Base-by-base conservation (phyloP, 2,113 vertebrate genomes). In the Hirundichthys speculiger region DNA sequence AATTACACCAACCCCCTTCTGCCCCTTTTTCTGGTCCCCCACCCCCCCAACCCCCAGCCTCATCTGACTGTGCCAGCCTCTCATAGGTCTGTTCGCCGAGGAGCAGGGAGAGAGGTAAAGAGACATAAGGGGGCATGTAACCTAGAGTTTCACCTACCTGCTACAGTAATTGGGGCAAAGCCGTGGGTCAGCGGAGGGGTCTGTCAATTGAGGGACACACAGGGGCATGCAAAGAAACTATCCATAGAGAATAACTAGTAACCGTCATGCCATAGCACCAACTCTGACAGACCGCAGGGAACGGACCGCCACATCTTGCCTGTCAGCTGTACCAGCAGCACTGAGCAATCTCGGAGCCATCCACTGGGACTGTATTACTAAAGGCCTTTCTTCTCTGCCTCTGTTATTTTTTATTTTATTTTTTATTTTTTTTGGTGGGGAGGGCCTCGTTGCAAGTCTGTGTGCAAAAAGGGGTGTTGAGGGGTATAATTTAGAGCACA, bases 401-500 rank as follows among this genome's bases (percentile, higher is more conserved):
- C 93, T 95, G 80, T 90, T 88, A n/a, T 89, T 83, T 84, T 81
- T 34, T 34, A 34, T 34, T 34, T 34, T 9, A 34, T 34, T 34
- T 34, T 34, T 34, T 34, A 4, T 27, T 90, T 90, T 83, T 84
- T 83, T 48, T 24, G 84, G 77, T 69, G 73, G 82, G 79, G 75
- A 83, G 83, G 83, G 82, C 77, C 84, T 66, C 56, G 72, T 81
- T 87, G 73, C 56, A 42, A 69, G 73, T 64, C 64, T 67, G 55
- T 59, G 78, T 73, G 80, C 21, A 45, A 75, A 65, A 75, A 67
- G 78, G 69, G 83, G 86, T 86, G 84, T 88, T 79, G 88, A 86
- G 88, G 86, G 94, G 95, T 96, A 95, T 98, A 99, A 98, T 97
- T 96, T 95, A 96, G 96, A 96, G 95, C 95, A 96, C 95, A 95